phyloP scores from a whole-genome alignment of 2,888 invertebrate species.

The Patella pellucida region DNA sequence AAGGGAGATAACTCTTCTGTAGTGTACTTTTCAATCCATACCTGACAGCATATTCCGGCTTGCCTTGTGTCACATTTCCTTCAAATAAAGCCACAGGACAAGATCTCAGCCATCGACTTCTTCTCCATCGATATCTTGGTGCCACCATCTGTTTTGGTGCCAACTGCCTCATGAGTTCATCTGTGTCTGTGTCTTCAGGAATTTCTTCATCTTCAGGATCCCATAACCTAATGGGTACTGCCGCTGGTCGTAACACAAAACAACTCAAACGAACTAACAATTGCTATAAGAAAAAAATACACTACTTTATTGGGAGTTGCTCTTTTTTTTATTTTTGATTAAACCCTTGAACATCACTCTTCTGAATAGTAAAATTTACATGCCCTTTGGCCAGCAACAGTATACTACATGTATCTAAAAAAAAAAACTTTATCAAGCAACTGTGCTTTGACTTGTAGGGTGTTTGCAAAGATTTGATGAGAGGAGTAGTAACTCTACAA shows the following conservation, averaged over 20 bases:
- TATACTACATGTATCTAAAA: neutral
- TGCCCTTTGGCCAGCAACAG: too few species aligned
- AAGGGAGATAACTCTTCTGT: too few species aligned
- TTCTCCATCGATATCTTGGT: constrained; percentile 67
- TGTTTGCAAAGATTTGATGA: too few species aligned
- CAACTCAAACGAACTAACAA: constrained; percentile 62
- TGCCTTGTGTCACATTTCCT: constrained; percentile 66
- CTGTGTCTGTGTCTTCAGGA: constrained; percentile 68
- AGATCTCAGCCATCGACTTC: constrained; percentile 65
- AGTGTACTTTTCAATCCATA: constrained; percentile 29
- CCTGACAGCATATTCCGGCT: constrained; percentile 70
- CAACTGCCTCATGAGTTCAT: constrained; percentile 65
- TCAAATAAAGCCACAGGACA: constrained; percentile 71
- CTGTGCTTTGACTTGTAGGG: too few species aligned
- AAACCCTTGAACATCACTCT: too few species aligned
- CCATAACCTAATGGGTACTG: constrained; percentile 63
- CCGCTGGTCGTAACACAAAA: constrained; percentile 66
- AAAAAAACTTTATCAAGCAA: neutral
- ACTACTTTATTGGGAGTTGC: too few species aligned
- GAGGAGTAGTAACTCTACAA: too few species aligned
- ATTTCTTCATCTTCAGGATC: constrained; percentile 67
- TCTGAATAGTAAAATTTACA: too few species aligned
- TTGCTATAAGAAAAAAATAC: constrained; percentile 53
- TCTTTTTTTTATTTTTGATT: too few species aligned
- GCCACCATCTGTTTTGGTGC: constrained; percentile 65